Percentiles rank a stretch among this genome's conserved stretches.
Evolutionary conservation across 1,140 invertebrate genomes (phyloP).

Genomic region (Trissolcus basalis): DNA sequence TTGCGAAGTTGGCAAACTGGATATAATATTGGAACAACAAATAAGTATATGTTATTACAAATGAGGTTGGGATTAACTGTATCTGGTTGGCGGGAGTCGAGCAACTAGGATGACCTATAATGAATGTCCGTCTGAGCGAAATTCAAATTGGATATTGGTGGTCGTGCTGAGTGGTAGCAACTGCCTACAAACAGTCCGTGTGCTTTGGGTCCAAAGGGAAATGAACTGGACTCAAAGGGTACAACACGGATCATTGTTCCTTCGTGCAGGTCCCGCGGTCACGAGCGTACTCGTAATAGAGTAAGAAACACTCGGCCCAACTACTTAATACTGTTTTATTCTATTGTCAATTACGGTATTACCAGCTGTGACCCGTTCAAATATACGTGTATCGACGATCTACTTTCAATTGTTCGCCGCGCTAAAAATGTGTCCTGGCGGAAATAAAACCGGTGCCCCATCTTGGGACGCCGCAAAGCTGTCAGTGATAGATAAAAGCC

Average conservation of each 20-base stretch:
- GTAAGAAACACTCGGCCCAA: constrained; percentile 41
- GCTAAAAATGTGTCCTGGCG: background rate
- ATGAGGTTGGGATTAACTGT: no score
- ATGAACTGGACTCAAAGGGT: constrained; percentile 49
- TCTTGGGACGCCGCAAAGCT: no score
- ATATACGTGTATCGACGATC: background rate
- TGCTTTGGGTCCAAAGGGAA: constrained; percentile 45
- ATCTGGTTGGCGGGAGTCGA: no score
- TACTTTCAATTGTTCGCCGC: background rate
- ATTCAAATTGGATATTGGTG: constrained; percentile 24
- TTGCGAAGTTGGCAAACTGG: background rate
- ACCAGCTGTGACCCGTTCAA: background rate
- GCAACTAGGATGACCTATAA: constrained; percentile 4
- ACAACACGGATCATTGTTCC: constrained; percentile 51
- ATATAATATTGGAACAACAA: background rate
- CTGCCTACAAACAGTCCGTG: constrained; percentile 34
- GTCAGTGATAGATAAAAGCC: no score
- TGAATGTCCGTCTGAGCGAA: constrained; percentile 12
- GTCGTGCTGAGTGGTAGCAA: constrained; percentile 38
- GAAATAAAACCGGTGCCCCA: background rate
- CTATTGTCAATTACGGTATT: constrained; percentile 23
- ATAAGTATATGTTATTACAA: no score
- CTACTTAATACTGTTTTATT: constrained; percentile 53
- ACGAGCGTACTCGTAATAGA: constrained; percentile 54
- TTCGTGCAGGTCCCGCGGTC: constrained; percentile 52